Evolutionary conservation across 2,797 vertebrate genomes (phyloP).

Genomic region (Bovichtus variegatus): DNA sequence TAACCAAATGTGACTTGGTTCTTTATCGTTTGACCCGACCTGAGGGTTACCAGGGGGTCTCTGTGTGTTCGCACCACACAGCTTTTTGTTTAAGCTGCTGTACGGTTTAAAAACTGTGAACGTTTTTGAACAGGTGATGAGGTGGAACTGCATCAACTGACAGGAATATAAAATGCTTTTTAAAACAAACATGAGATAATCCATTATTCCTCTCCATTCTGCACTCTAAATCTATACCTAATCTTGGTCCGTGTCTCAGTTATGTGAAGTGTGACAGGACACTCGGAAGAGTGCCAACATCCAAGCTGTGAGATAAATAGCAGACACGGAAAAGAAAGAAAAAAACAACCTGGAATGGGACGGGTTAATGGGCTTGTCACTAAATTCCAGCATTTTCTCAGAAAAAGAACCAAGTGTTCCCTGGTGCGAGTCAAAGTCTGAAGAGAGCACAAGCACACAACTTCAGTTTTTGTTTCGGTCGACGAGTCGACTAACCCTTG

Average conservation of each 20-base stretch:
- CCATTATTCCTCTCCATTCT: neutral
- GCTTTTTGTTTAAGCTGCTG: no score
- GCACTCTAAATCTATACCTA: neutral
- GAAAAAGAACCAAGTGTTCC: conserved; percentile 34
- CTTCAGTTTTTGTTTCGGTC: no score
- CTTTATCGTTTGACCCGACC: no score
- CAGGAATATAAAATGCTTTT: neutral
- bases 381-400: conserved; percentile 28
- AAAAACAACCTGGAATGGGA: accelerated
- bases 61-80: no score
- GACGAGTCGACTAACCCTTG: no score
- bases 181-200: neutral
- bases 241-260: no score
- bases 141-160: neutral
- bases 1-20: no score
- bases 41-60: no score
- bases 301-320: neutral
- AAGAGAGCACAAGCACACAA: conserved; percentile 2
- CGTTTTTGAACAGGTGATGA: neutral
- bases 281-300: conserved; percentile 8
- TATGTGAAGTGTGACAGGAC: neutral
- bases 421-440: no score
- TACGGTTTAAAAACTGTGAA: no score
- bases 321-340: no score
- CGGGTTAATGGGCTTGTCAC: conserved; percentile 22